Evolutionary conservation across 2,113 vertebrate genomes (phyloP), one percentile per base, ranked within the genome.

Genomic region (Lynx canadensis): DNA sequence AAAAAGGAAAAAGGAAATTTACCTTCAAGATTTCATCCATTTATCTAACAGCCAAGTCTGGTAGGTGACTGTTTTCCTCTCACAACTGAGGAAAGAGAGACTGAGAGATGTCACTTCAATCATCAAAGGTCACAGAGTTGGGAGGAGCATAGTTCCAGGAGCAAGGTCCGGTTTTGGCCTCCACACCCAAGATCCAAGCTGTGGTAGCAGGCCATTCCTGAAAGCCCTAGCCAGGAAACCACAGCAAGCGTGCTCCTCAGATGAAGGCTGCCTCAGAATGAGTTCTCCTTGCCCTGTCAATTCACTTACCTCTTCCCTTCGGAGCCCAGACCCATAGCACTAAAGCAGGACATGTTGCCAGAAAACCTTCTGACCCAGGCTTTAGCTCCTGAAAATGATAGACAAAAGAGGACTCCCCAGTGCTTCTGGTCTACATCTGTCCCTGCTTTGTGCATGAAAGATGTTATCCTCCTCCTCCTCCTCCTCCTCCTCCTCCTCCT

Each of bases 361-460:
- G 48, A 68, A 68, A 83, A 36, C 1, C 13, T 60, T 71, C 88
- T 91, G 15, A 45, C 21, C 12, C 6, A 23, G 57, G 87, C 38
- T 33, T 88, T 18, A 41, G 38, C 41, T 71, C 25, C 79, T 55
- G 33, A 87, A 63, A 52, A 76, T 19, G 19, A 76, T 11, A 10
- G 27, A 18, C 16, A n/a, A 36, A 29, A 38, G 0, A 2, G 25
- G 55, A 18, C 4, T 33, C 19, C 38, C 3, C 18, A 7, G 1
- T 21, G 11, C 23, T 52, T 57, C 33, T 14, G 29, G 18, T 25
- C 4, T 10, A 36, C n/a, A n/a, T 41, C 15, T 1, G 3, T 18
- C 33, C 27, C 52, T 11, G 11, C 18, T 76, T 65, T 15, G 15
- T 4, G 27, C 19, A 1, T 48, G 13, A 38, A 50, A 3, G 18